Conservation (phyloP, 2,888 invertebrate genomes). For the Pocota personata region DNA sequence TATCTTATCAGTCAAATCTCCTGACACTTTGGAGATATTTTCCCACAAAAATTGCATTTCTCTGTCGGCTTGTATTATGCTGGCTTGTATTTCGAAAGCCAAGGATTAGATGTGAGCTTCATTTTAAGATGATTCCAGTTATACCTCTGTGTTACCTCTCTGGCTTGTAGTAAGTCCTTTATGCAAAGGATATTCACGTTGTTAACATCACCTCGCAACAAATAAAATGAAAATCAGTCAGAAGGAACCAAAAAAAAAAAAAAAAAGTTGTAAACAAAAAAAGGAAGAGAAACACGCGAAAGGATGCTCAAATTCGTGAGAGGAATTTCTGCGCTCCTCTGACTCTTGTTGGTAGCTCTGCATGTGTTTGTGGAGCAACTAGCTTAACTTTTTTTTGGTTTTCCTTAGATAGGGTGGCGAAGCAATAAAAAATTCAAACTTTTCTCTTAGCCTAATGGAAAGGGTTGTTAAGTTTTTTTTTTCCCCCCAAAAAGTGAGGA, state of each 20-base stretch:
- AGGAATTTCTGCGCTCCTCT: not conserved
- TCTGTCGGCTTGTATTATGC: slow-evolving; percentile 6
- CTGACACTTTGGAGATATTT: slow-evolving; percentile 18
- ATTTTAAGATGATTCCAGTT: not conserved
- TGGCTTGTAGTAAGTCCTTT: not conserved
- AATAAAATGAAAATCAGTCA: slow-evolving; percentile 5
- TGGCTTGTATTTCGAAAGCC: not conserved
- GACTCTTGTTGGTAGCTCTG: no score
- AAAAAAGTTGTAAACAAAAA: not conserved
- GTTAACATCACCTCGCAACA: not conserved
- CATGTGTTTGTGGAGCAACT: not conserved
- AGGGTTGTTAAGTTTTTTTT: slow-evolving; percentile 20
- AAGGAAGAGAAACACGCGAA: not conserved
- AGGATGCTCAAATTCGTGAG: not conserved
- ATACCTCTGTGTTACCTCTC: not conserved
- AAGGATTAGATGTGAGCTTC: slow-evolving; percentile 7
- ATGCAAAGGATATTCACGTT: not conserved
- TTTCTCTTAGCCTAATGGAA: slow-evolving; percentile 21
- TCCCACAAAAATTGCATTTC: slow-evolving; percentile 7
- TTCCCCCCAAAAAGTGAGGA: not conserved
- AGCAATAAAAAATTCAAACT: slow-evolving; percentile 20
- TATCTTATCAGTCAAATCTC: slow-evolving; percentile 20
- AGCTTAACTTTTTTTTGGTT: not conserved
- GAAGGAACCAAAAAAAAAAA: not conserved
- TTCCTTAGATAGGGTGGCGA: not conserved